Base-by-base conservation (phyloP, 2,797 vertebrate genomes). In the Peromyscus eremicus region DNA sequence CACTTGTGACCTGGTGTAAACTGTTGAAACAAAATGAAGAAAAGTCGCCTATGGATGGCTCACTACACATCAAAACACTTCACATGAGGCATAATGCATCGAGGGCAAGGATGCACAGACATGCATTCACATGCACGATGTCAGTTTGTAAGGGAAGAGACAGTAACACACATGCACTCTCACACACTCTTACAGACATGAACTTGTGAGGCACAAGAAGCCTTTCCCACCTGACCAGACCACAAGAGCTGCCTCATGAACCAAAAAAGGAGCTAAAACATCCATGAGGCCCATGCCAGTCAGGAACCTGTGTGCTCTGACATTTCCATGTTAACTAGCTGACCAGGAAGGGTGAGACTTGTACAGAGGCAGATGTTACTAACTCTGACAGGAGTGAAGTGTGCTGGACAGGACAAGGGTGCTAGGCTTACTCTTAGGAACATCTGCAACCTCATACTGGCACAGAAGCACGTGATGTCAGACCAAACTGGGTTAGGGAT, bases 401-500 rank as follows among this genome's bases (percentile, higher is more conserved):
- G 10, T 14, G 64, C 52, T 34, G 2, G 55, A 17, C 19, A 27
- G 57, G 57, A n/a, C 11, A 23, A 29, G 6, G 27, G 52, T 13
- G 2, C 12, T 40, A 21, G 19, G 43, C 49, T 5, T 9, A 10
- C 6, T 64, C n/a, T 62, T 5, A 0, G 6, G 1, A n/a, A 70
- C 0, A 1, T 43, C 89, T 62, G 4, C 7, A 9, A 57, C 55
- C 64, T 70, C 23, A 19, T 25, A 13, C 87, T 9, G 57, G 79
- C 52, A 46, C 5, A 4, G 43, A 2, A 2, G 70, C 0, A 0
- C 0, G 1, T 0, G 62, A 68, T 13, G 2, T 49, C 16, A n/a
- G 46, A 40, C 16, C 0, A 6, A 29, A 17, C 11, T 13, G 11
- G 5, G 25, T 1, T 10, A 4, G n/a, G 17, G 37, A 60, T 43